A percentile compares a stretch with the other conserved stretches of the same genome.
Conservation (phyloP, 2,113 vertebrate species). For the Clarias gariepinus region DNA sequence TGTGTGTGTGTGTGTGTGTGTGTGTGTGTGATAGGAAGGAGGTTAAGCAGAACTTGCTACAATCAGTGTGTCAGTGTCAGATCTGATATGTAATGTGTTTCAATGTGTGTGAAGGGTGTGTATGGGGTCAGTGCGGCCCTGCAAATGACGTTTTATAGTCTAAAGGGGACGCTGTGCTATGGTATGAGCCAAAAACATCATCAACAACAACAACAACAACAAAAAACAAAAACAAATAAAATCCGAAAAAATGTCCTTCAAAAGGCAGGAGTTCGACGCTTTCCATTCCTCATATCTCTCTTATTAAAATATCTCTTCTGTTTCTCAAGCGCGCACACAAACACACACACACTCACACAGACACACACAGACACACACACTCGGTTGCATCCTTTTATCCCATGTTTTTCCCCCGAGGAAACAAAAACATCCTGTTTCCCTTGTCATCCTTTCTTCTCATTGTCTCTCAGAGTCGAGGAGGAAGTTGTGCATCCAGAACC, state of each 20-base stretch:
- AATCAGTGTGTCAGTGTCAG: neutral
- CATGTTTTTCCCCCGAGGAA: neutral
- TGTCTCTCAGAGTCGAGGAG: slow-evolving; percentile 7
- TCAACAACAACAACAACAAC: neutral
- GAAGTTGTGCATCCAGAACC: neutral
- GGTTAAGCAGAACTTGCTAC: neutral
- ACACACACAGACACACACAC: slow-evolving; percentile 14
- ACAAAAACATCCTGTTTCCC: slow-evolving; percentile 10
- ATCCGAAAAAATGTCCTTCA: slow-evolving; percentile 44
- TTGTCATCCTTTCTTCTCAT: slow-evolving; percentile 13
- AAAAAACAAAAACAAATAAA: slow-evolving; percentile 33
- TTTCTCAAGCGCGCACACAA: slow-evolving; percentile 6
- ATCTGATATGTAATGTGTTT: slow-evolving; percentile 7
- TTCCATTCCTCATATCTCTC: slow-evolving; percentile 43
- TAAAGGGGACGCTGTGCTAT: slow-evolving; percentile 30
- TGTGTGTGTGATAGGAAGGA: neutral
- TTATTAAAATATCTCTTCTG: slow-evolving; percentile 55
- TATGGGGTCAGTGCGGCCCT: slow-evolving; percentile 25
- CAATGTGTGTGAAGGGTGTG: neutral
- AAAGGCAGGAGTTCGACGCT: slow-evolving; percentile 45
- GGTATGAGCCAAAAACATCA: slow-evolving; percentile 30
- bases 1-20: neutral
- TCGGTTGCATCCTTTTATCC: neutral
- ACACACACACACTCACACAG: slow-evolving; percentile 13
- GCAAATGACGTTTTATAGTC: slow-evolving; percentile 21